Percentiles rank a stretch among this genome's conserved stretches.
Evolutionary conservation across 1,140 invertebrate species (phyloP).

Genomic region (Pogonomyrmex barbatus): DNA sequence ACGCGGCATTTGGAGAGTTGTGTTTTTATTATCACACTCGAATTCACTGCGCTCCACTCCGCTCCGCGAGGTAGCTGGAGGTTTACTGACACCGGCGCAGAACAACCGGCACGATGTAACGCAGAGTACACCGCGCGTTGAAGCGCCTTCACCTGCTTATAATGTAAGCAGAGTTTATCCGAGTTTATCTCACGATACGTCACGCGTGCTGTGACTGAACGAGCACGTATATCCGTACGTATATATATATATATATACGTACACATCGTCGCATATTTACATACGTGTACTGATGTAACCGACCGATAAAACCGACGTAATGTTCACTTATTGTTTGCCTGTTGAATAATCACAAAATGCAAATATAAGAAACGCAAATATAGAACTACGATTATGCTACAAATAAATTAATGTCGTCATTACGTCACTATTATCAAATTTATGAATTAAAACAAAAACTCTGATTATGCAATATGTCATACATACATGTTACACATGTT

Average conservation of each 20-base stretch:
- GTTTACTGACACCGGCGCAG: slow-evolving; percentile 82
- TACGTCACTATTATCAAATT: too few relatives aligned
- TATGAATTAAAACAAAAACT: too few relatives aligned
- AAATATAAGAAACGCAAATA: slow-evolving; percentile 24
- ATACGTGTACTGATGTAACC: not conserved
- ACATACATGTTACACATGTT: too few relatives aligned
- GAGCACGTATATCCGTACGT: not conserved
- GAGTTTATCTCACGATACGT: slow-evolving; percentile 80
- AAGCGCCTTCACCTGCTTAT: slow-evolving; percentile 81
- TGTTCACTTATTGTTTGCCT: slow-evolving; percentile 16
- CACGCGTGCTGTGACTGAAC: slow-evolving; percentile 73
- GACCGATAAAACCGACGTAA: not conserved
- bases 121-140: not conserved
- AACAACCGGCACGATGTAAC: slow-evolving; percentile 1
- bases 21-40: not conserved
- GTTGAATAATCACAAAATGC: slow-evolving; percentile 47
- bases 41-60: slow-evolving; percentile 51
- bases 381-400: slow-evolving; percentile 32
- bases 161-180: slow-evolving; percentile 81
- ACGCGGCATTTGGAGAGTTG: not conserved
- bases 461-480: too few relatives aligned
- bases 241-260: not conserved
- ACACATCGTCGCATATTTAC: slow-evolving; percentile 9
- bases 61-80: slow-evolving; percentile 79
- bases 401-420: not conserved